phyloP scores from a whole-genome alignment of 2,113 vertebrate genomes.

The Laterallus jamaicensis region DNA sequence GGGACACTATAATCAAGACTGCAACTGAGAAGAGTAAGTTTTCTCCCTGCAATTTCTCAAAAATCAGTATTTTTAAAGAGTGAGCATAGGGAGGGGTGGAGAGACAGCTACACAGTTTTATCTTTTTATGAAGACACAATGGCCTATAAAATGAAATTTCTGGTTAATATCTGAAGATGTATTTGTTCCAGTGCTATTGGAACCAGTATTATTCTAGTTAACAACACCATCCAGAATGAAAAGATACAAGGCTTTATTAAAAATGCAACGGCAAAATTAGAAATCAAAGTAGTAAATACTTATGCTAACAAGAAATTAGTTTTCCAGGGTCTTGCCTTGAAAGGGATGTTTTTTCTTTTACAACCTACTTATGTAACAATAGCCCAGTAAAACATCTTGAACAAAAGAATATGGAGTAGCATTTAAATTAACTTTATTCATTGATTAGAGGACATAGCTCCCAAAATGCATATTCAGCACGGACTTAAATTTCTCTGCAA shows the following conservation, averaged over 20 bases:
- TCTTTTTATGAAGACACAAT: neutral
- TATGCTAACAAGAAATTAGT: neutral
- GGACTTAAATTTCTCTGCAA: neutral
- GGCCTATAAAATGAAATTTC: neutral
- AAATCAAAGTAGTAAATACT: neutral
- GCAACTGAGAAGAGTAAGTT: neutral
- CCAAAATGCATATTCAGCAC: neutral
- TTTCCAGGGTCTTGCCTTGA: neutral
- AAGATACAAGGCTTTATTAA: neutral
- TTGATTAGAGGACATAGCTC: neutral
- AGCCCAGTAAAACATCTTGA: neutral
- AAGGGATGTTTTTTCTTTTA: neutral
- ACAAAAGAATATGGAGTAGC: neutral
- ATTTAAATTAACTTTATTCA: neutral
- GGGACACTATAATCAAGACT: neutral
- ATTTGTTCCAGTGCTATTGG: neutral
- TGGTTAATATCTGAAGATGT: neutral
- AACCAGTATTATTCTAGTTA: neutral
- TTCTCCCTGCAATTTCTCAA: neutral
- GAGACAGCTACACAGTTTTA: neutral
- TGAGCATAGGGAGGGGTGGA: neutral
- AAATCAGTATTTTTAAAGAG: neutral
- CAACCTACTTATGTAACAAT: neutral
- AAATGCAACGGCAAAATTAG: neutral
- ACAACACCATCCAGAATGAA: neutral